Evolutionary conservation across 2,797 vertebrate genomes (phyloP), one percentile per base, ranked within the genome.

Genomic region (Smutsia temminckii): DNA sequence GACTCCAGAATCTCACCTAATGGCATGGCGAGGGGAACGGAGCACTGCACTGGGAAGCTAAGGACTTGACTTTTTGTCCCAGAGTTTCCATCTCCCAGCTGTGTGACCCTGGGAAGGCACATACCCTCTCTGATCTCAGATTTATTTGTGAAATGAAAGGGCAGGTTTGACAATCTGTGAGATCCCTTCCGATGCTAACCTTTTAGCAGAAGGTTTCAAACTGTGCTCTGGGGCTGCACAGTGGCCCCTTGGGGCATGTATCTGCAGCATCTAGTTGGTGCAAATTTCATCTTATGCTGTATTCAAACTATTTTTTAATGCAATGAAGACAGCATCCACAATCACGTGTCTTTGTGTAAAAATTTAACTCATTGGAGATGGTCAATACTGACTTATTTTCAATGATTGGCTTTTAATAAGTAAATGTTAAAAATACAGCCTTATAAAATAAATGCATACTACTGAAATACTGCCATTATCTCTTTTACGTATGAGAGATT

Each of bases 401-500:
- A n/a, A 11, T 66, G 61, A 84, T 10, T 69, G 61, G 27, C 18
- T 92, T 77, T 51, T 27, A 51, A 77, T 51, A 88, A 79, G 61
- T 17, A 75, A 75, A 49, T 64, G 78, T 71, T 88, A 80, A 80
- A 96, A 75, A 66, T 7, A 78, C 7, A 13, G 75, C 72, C 83
- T 87, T 91, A 68, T 1, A 61, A 87, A 93, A 75, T 34, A 68
- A 92, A 92, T 37, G 64, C 23, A 25, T 25, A 40, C n/a, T 57
- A 68, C 69, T 61, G 71, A 84, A 71, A 88, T 57, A 17, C 27
- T 17, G 12, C 34, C 42, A 87, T 84, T 92, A 34, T 59, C 53
- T 94, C 11, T 69, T 84, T 88, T 78, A 34, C 5, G 7, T 32
- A 20, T 29, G 40, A 64, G 53, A 51, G 57, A 75, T 81, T 74